Evolutionary conservation across 2,888 invertebrate genomes (phyloP).

Genomic region (Autographa gamma): DNA sequence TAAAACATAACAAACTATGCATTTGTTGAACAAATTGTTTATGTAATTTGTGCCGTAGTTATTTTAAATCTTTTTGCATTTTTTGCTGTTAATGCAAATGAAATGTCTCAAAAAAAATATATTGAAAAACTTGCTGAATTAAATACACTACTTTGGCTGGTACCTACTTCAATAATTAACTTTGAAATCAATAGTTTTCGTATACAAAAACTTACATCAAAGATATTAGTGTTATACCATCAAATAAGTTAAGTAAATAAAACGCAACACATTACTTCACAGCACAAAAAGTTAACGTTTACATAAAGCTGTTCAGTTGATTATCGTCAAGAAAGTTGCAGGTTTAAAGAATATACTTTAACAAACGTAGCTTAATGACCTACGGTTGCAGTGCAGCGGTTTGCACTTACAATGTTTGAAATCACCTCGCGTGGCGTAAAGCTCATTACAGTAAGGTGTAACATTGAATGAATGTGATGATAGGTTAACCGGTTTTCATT

Average conservation of each 20-base stretch:
- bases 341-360: slow-evolving; percentile 30
- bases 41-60: background rate
- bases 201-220: too few species aligned
- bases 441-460: slow-evolving; percentile 16
- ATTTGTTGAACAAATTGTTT: background rate
- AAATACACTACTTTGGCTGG: too few species aligned
- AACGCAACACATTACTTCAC: background rate
- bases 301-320: slow-evolving; percentile 11
- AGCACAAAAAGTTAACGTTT: slow-evolving; percentile 9
- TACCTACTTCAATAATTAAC: too few species aligned
- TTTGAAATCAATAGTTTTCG: too few species aligned
- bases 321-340: slow-evolving; percentile 48
- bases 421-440: slow-evolving; percentile 32
- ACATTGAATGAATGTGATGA: slow-evolving; percentile 2
- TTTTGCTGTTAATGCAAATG: too few species aligned
- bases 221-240: background rate
- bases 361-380: slow-evolving; percentile 46
- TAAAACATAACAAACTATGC: background rate
- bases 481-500: background rate
- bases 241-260: background rate
- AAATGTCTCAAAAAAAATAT: too few species aligned
- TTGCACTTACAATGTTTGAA: slow-evolving; percentile 44
- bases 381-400: slow-evolving; percentile 19
- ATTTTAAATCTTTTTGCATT: too few species aligned
- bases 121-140: too few species aligned